A percentile compares a stretch with the other conserved stretches of the same genome.
These are phyloP conservation scores for Sebastes steindachneri DNA, from an alignment of 2,797 vertebrate species.

Conservation along the genomic window DNA sequence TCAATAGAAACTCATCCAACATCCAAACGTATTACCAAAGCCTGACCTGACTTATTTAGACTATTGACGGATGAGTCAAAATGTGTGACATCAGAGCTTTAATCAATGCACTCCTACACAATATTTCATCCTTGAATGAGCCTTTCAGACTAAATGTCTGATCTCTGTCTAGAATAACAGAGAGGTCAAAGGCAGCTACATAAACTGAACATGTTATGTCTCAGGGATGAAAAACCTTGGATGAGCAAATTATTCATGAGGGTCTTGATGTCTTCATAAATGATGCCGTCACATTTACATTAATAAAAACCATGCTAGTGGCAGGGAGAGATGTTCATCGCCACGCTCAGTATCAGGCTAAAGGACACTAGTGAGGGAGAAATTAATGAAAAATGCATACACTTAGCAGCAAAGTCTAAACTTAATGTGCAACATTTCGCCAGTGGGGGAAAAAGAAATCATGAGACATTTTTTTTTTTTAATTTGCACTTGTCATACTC, in stretches of 20 bases:
- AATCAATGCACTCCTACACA: background rate
- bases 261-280: constrained; percentile 49
- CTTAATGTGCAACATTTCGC: constrained; percentile 27
- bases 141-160: constrained; percentile 1
- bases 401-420: background rate
- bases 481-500: background rate
- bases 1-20: background rate
- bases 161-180: constrained; percentile 40
- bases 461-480: background rate
- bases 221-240: constrained; percentile 27
- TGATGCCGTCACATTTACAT: constrained; percentile 60
- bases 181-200: constrained; percentile 24
- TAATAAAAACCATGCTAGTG: constrained; percentile 30
- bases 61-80: background rate
- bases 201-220: constrained; percentile 34
- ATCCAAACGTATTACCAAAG: background rate
- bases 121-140: constrained; percentile 13
- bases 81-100: background rate
- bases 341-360: background rate
- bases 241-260: constrained; percentile 58
- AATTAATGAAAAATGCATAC: constrained; percentile 27
- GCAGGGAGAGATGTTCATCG: constrained; percentile 15
- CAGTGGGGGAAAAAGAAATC: background rate
- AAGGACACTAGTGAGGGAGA: constrained; percentile 11
- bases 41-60: background rate